phyloP scores from a whole-genome alignment of 2,113 vertebrate species.

The Syngnathoides biaculeatus region DNA sequence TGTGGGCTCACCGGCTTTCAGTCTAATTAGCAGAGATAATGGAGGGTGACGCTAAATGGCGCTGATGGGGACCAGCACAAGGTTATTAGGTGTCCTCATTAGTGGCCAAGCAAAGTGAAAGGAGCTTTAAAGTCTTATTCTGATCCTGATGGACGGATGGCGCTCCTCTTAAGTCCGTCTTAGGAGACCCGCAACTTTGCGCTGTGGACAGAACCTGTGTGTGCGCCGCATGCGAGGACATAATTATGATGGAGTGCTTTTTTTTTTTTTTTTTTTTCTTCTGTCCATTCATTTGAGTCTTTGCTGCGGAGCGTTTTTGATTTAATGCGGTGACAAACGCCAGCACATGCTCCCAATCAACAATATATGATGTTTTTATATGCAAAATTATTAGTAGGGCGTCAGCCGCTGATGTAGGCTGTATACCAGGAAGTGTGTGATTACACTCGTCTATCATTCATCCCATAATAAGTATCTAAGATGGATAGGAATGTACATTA shows the following conservation, averaged over 20 bases:
- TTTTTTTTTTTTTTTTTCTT: slow-evolving; percentile 8
- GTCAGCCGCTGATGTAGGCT: neutral
- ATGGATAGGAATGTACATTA: neutral
- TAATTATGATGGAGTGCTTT: slow-evolving; percentile 8
- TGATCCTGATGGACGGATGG: slow-evolving; percentile 59
- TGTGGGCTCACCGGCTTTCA: slow-evolving; percentile 53
- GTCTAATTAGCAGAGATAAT: slow-evolving; percentile 74
- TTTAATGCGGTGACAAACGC: slow-evolving; percentile 6
- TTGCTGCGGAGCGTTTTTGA: slow-evolving; percentile 12
- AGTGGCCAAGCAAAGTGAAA: slow-evolving; percentile 59
- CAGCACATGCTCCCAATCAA: neutral
- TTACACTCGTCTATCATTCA: neutral
- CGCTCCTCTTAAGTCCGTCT: slow-evolving; percentile 34
- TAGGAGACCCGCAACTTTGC: slow-evolving; percentile 23
- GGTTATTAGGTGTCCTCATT: slow-evolving; percentile 75
- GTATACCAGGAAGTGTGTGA: neutral
- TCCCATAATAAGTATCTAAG: neutral
- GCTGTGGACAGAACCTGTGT: neutral
- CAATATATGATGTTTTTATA: neutral
- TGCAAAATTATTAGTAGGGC: neutral
- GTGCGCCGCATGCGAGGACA: neutral
- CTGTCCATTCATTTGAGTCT: slow-evolving; percentile 10
- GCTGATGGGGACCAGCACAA: slow-evolving; percentile 71
- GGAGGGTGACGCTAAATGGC: slow-evolving; percentile 67
- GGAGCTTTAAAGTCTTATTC: slow-evolving; percentile 65